A percentile compares a stretch with the other conserved stretches of the same genome.
Evolutionary conservation across 2,888 invertebrate species (phyloP).

Genomic region (Archips xylosteana): DNA sequence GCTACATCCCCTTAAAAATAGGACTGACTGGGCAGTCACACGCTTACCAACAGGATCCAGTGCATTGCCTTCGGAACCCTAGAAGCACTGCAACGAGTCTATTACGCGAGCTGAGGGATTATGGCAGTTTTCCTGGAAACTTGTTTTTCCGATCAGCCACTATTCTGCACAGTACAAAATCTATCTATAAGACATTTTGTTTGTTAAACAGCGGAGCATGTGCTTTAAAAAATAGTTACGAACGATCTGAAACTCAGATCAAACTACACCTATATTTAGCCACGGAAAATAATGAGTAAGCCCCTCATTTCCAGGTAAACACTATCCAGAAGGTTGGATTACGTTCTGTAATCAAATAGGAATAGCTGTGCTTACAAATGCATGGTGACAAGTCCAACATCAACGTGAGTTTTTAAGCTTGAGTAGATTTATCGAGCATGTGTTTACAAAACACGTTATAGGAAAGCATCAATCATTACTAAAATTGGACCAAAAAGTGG

Average conservation of each 20-base stretch:
- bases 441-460: constrained; percentile 18
- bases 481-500: neutral
- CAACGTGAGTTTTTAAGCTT: constrained; percentile 3
- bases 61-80: neutral
- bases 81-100: constrained; percentile 13
- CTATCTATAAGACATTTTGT: constrained; percentile 14
- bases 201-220: constrained; percentile 3
- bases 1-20: neutral
- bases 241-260: neutral
- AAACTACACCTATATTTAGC: neutral
- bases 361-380: constrained; percentile 11
- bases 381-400: constrained; percentile 3
- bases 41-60: neutral
- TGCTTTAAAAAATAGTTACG: neutral
- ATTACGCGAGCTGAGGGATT: constrained; percentile 26
- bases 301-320: neutral
- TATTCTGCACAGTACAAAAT: neutral
- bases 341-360: constrained; percentile 14
- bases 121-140: constrained; percentile 8
- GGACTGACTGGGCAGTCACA: neutral
- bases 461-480: neutral
- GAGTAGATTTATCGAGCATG: neutral
- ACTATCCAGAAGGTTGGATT: neutral
- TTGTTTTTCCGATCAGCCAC: constrained; percentile 28
- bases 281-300: neutral